Evolutionary conservation across 2,888 invertebrate genomes (phyloP).

Genomic region (Spatulosminthurus flaviceps): DNA sequence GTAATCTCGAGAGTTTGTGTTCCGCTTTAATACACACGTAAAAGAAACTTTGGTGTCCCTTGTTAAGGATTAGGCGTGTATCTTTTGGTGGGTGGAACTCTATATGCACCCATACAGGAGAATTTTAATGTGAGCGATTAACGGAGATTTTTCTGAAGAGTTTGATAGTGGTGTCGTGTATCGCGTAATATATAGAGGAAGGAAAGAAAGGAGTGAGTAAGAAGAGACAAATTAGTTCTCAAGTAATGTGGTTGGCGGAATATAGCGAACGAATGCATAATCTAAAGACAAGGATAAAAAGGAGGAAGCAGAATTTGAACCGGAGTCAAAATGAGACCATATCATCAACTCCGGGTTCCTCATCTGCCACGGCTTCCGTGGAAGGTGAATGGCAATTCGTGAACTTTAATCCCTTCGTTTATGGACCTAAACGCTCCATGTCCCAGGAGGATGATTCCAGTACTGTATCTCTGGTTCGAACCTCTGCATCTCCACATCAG

Average conservation of each 20-base stretch:
- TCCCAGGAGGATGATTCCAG: conserved; percentile 33
- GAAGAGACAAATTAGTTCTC: not conserved
- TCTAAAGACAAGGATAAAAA: conserved; percentile 66
- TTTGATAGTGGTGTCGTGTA: not conserved
- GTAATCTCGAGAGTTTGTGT: no score
- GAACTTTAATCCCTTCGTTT: conserved; percentile 66
- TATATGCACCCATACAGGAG: no score
- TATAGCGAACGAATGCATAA: conserved; percentile 66
- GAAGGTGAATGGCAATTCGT: conserved; percentile 66
- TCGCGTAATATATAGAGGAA: not conserved
- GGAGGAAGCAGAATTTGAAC: conserved; percentile 64
- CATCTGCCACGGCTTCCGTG: conserved; percentile 63
- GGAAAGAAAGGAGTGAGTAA: not conserved
- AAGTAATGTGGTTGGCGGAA: conserved; percentile 66
- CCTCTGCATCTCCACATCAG: conserved; percentile 4
- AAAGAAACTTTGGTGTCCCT: no score
- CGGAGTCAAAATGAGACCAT: conserved; percentile 29
- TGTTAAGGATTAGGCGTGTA: no score
- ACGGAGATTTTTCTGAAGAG: no score
- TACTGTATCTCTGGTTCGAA: conserved; percentile 44
- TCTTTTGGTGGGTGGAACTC: no score
- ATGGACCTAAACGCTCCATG: conserved; percentile 55
- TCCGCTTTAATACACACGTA: no score
- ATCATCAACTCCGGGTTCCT: conserved; percentile 60
- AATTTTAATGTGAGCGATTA: no score